A percentile compares a stretch with the other conserved stretches of the same genome.
Conservation (phyloP, 2,888 invertebrate genomes). For the Saturnia pavonia region DNA sequence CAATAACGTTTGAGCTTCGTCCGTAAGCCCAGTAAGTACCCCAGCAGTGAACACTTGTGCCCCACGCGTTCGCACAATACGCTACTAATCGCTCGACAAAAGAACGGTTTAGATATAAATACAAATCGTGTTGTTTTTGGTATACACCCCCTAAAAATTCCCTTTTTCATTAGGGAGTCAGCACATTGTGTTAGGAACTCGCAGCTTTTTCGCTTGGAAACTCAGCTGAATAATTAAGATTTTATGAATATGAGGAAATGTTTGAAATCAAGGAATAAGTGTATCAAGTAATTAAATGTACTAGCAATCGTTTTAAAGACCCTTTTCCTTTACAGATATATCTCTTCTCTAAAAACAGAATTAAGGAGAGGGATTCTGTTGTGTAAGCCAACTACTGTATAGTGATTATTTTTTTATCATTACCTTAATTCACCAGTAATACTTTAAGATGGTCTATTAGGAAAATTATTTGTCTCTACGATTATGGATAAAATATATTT, state of each 20-base stretch:
- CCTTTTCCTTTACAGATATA: too few relatives aligned
- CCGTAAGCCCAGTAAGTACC: constrained; percentile 46
- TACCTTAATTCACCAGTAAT: background rate
- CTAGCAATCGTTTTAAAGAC: too few relatives aligned
- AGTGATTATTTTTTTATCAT: background rate
- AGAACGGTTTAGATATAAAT: constrained; percentile 77
- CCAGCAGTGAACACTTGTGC: constrained; percentile 55
- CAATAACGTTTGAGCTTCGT: constrained; percentile 38
- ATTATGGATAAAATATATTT: too few relatives aligned
- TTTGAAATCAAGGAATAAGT: background rate
- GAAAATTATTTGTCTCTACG: too few relatives aligned
- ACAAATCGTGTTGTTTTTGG: constrained; percentile 81
- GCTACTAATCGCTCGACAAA: constrained; percentile 77
- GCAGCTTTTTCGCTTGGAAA: background rate
- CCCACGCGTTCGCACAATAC: constrained; percentile 58
- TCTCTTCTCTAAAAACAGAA: too few relatives aligned
- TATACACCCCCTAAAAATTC: constrained; percentile 51
- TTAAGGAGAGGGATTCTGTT: background rate
- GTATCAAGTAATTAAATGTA: too few relatives aligned
- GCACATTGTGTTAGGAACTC: constrained; percentile 17
- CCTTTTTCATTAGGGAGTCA: constrained; percentile 38
- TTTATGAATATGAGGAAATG: background rate
- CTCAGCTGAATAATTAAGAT: background rate
- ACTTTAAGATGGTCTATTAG: background rate
- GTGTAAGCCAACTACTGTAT: background rate